Conservation (phyloP, 2,797 vertebrate genomes). For the Pseudotriccus pelzelni region DNA sequence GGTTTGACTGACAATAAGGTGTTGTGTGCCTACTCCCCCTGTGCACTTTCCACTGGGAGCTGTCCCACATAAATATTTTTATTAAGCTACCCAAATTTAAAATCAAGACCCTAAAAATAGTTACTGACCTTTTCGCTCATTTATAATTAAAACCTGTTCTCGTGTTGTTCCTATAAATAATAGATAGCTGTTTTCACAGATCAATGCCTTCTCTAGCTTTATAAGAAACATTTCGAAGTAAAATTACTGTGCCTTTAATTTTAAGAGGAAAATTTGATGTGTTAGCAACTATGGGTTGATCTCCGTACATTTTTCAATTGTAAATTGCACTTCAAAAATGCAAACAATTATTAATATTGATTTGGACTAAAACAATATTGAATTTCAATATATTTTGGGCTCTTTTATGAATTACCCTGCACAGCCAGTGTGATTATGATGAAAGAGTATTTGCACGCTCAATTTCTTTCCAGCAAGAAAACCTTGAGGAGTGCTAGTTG, state of each 20-base stretch:
- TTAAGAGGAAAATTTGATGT: conserved; percentile 75
- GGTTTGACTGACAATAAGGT: background rate
- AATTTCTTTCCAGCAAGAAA: conserved; percentile 77
- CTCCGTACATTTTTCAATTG: conserved; percentile 74
- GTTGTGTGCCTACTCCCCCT: background rate
- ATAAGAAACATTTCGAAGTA: conserved; percentile 61
- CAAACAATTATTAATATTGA: conserved; percentile 88
- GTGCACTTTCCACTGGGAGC: background rate
- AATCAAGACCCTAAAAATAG: conserved; percentile 58
- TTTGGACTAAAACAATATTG: conserved; percentile 84
- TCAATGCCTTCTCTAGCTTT: conserved; percentile 53
- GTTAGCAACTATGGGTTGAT: conserved; percentile 72
- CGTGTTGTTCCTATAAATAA: conserved; percentile 71
- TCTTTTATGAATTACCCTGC: conserved; percentile 80
- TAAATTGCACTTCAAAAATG: conserved; percentile 80
- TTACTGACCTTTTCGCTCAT: conserved; percentile 70
- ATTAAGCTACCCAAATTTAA: conserved; percentile 24
- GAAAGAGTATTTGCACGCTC: conserved; percentile 76
- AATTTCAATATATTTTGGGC: conserved; percentile 79
- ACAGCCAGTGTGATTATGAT: conserved; percentile 77
- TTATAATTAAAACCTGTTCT: conserved; percentile 68
- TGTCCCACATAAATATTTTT: background rate
- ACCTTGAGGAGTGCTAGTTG: conserved; percentile 54
- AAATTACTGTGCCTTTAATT: conserved; percentile 65
- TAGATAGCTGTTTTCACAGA: conserved; percentile 67